These are phyloP conservation scores for Melolontha melolontha DNA, from an alignment of 2,888 invertebrate genomes.

Conservation along the genomic window DNA sequence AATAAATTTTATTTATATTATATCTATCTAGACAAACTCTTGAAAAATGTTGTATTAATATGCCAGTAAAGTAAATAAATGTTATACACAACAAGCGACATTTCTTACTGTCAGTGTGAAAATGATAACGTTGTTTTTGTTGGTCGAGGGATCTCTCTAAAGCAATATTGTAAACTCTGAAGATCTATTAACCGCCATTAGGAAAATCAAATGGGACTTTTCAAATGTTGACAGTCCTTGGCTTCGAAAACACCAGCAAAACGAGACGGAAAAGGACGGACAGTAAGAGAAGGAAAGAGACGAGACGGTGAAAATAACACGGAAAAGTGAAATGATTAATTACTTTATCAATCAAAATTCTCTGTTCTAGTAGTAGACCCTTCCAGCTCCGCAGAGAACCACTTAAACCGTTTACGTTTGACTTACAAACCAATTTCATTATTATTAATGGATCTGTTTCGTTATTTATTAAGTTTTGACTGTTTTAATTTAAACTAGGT, in stretches of 20 bases:
- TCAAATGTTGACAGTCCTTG: conserved; percentile 28
- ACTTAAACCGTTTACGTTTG: conserved; percentile 47
- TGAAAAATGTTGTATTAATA: too few species aligned
- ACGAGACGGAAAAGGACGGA: background rate
- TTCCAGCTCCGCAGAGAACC: conserved; percentile 40
- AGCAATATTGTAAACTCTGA: too few species aligned
- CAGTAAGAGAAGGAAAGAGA: conserved; percentile 6
- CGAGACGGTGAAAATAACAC: conserved; percentile 22
- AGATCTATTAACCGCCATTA: conserved; percentile 37
- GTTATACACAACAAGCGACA: too few species aligned
- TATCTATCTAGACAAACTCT: too few species aligned
- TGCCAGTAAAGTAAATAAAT: too few species aligned
- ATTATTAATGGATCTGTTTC: conserved; percentile 46
- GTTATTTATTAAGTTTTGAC: conserved; percentile 37
- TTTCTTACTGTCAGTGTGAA: too few species aligned
- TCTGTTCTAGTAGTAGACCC: conserved; percentile 39
- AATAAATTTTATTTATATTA: too few species aligned
- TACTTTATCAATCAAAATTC: conserved; percentile 55
- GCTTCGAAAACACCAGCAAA: background rate
- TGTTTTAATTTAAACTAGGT: conserved; percentile 28
- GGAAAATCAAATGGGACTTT: conserved; percentile 31
- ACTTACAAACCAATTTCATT: conserved; percentile 47
- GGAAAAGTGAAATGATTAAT: conserved; percentile 55
- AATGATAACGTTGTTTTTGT: too few species aligned
- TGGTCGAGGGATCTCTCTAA: too few species aligned